These are phyloP conservation scores for Psittacula echo DNA, from an alignment of 2,797 vertebrate species.

Conservation along the genomic window DNA sequence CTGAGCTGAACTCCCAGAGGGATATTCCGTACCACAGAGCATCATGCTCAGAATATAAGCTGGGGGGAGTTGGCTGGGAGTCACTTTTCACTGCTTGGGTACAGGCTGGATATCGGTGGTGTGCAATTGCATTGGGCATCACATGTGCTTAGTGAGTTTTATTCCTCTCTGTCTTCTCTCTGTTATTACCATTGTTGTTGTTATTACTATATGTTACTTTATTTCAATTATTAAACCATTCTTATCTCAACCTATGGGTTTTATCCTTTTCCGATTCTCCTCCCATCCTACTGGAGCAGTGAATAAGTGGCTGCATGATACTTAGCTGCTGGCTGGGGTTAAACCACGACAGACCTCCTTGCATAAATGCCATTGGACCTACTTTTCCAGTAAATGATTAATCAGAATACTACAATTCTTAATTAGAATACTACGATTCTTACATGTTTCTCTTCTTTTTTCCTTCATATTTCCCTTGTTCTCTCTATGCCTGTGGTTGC, in stretches of 20 bases:
- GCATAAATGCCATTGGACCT: neutral
- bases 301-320: neutral
- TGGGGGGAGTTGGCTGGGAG: neutral
- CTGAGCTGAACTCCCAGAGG: neutral
- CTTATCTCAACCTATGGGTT: neutral
- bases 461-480: neutral
- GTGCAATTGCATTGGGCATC: neutral
- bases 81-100: neutral
- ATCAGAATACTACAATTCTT: neutral
- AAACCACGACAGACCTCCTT: neutral
- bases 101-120: neutral
- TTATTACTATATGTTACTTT: neutral
- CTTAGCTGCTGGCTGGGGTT: neutral
- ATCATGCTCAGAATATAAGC: neutral
- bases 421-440: neutral
- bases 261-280: neutral
- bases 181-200: neutral
- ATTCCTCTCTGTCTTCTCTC: neutral
- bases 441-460: neutral
- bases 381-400: neutral
- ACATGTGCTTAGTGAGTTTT: neutral
- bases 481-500: neutral
- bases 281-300: neutral
- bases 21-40: neutral
- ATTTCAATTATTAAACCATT: neutral